These are phyloP conservation scores for Drosophila merina DNA, from an alignment of 2,888 invertebrate species.

Conservation along the genomic window DNA sequence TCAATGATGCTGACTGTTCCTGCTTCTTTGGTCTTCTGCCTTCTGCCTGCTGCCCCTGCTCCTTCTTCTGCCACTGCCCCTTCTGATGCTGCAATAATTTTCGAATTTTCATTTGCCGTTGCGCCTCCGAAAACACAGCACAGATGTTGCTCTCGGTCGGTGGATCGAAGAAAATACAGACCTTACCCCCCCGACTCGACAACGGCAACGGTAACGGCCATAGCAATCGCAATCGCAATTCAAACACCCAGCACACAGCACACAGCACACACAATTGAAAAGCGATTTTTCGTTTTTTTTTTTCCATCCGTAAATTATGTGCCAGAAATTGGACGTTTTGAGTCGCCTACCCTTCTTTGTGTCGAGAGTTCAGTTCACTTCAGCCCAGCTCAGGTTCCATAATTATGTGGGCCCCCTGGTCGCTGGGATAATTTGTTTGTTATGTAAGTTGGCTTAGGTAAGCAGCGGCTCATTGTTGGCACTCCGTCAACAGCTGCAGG, in stretches of 20 bases:
- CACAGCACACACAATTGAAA: conserved; percentile 55
- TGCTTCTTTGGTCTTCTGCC: conserved; percentile 41
- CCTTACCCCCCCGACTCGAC: conserved; percentile 29
- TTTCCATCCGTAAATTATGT: conserved; percentile 64
- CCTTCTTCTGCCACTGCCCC: conserved; percentile 9
- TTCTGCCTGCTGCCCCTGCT: conserved; percentile 24
- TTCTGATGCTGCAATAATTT: conserved; percentile 76
- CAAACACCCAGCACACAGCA: conserved; percentile 18
- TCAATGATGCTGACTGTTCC: conserved; percentile 60
- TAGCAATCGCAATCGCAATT: conserved; percentile 35
- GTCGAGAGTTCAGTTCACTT: conserved; percentile 34
- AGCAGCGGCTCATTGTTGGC: conserved; percentile 37
- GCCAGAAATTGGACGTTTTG: conserved; percentile 67
- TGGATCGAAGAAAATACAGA: conserved; percentile 49
- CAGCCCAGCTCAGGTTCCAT: conserved; percentile 53
- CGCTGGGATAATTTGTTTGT: conserved; percentile 68
- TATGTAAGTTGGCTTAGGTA: conserved; percentile 58
- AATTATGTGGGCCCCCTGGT: conserved; percentile 63
- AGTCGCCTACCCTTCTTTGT: conserved; percentile 43
- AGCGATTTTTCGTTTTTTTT: conserved; percentile 66
- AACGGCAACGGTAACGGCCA: conserved; percentile 9
- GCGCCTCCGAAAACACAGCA: conserved; percentile 59
- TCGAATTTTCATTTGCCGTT: conserved; percentile 74
- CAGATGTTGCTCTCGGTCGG: conserved; percentile 64
- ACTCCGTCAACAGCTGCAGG: conserved; percentile 40